Percentiles rank a stretch among this genome's conserved stretches.
phyloP scores from a whole-genome alignment of 2,797 vertebrate species.

The Manis pentadactyla region DNA sequence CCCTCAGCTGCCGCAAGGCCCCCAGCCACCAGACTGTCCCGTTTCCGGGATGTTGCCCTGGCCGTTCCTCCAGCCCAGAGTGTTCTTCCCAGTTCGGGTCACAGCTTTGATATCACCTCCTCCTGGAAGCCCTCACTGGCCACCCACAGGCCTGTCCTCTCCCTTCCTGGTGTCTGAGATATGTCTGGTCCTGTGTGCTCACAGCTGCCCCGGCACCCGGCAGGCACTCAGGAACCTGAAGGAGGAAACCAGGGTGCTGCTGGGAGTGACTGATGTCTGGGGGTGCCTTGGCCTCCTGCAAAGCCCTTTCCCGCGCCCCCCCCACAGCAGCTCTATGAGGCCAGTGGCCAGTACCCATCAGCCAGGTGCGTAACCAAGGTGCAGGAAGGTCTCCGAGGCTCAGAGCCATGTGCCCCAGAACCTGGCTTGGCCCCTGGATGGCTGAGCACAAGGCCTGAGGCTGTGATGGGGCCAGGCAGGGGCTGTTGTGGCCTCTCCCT shows the following conservation, averaged over 20 bases:
- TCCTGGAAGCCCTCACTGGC: background rate
- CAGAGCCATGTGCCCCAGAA: background rate
- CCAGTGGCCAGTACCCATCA: background rate
- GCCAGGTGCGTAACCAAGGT: background rate
- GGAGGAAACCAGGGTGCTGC: background rate
- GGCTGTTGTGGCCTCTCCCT: background rate
- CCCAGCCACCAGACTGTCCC: background rate
- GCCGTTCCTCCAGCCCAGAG: background rate
- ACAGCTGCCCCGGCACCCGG: background rate
- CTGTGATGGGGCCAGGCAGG: fast-evolving
- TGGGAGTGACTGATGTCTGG: background rate
- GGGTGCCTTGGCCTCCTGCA: background rate
- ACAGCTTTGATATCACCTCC: background rate
- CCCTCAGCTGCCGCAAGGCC: background rate
- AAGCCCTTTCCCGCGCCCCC: background rate
- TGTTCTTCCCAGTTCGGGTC: background rate
- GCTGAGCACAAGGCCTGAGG: background rate
- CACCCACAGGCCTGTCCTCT: background rate
- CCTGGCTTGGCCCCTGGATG: background rate
- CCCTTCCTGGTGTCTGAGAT: no score
- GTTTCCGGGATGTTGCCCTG: fast-evolving
- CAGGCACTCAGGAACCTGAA: background rate
- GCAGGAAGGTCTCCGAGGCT: background rate
- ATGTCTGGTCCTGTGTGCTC: background rate
- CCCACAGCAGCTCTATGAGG: background rate